Base-by-base conservation (phyloP, 1,140 invertebrate genomes). In the Acyrthosiphon pisum region DNA sequence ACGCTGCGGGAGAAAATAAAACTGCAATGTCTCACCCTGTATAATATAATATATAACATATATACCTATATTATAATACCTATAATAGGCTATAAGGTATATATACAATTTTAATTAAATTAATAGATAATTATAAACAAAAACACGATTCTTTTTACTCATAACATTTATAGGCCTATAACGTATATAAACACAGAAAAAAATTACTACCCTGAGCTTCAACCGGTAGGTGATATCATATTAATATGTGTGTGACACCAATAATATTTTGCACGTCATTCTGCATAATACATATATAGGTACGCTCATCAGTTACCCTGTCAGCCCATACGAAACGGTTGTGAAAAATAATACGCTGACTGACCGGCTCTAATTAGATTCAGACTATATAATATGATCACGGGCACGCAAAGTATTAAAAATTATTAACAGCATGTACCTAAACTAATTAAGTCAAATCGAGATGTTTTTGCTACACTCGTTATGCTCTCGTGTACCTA, bases 401-500 rank as follows among this genome's bases (percentile, higher is more conserved):
- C 20, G 14, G 7, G 1, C 86, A 50, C 86, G 46, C 30, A 87
- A 22, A 35, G 18, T 35, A 48, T 48, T 50, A 48, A 87, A 87
- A 87, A 48, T 48, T 14, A 86, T 46, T 30, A 87, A 87, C 86
- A n/a, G 30, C 46, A 22, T 87, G 86, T 48, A n/a, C n/a, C n/a
- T n/a, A 87, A 48, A 87, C 20, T 50, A 87, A 87, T 87, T 87
- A 87, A 87, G 48, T 50, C 86, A 48, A 87, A 87, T 22, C 44
- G 46, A 87, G 46, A 87, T 87, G 46, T 48, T n/a, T 50, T n/a
- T 37, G 30, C 30, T 87, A 87, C 14, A 30, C 41, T 87, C 37
- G 83, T 84, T 44, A 37, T 37, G 35, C 37, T 37, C 22, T 22
- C 37, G 37, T 83, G 8, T 83, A 53, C 50, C 50, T 53, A 83